Conservation (phyloP, 2,888 invertebrate genomes). For the Nephrotoma flavescens region DNA sequence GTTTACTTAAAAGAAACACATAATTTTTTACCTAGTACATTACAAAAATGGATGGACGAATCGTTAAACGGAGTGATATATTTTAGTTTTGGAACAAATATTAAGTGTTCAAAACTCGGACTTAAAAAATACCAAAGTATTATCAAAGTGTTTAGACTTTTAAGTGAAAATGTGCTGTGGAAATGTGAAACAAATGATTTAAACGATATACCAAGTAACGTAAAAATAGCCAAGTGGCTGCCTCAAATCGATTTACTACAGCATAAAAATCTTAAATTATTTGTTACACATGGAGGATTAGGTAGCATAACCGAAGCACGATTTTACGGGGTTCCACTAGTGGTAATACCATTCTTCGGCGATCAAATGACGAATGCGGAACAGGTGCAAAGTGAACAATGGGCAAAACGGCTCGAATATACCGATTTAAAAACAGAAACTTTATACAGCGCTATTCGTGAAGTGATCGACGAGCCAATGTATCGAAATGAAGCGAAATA, state of each 20-base stretch:
- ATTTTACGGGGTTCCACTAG: slow-evolving; percentile 33
- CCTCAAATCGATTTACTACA: slow-evolving; percentile 34
- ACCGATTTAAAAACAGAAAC: slow-evolving; percentile 22
- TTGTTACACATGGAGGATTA: slow-evolving; percentile 36
- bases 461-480: slow-evolving; percentile 11
- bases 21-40: slow-evolving; percentile 21
- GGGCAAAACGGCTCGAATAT: slow-evolving; percentile 26
- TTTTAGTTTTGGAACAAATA: slow-evolving; percentile 22
- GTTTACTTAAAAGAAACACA: slow-evolving; percentile 25
- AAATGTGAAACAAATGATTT: slow-evolving; percentile 28
- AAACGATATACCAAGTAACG: slow-evolving; percentile 22
- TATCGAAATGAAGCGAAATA: slow-evolving; percentile 21
- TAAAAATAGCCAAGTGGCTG: slow-evolving; percentile 32
- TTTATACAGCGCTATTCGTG: slow-evolving; percentile 18
- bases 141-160: slow-evolving; percentile 6
- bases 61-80: slow-evolving; percentile 23
- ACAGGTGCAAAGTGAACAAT: slow-evolving; percentile 29
- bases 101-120: slow-evolving; percentile 5
- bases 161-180: slow-evolving; percentile 32
- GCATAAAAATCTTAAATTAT: slow-evolving; percentile 32
- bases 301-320: slow-evolving; percentile 35
- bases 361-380: slow-evolving; percentile 37
- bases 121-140: slow-evolving; percentile 4
- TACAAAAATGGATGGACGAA: slow-evolving; percentile 20
- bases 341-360: slow-evolving; percentile 37